Evolutionary conservation across 2,113 vertebrate species (phyloP), one percentile per base, ranked within the genome.

Genomic region (Coracopsis vasa): DNA sequence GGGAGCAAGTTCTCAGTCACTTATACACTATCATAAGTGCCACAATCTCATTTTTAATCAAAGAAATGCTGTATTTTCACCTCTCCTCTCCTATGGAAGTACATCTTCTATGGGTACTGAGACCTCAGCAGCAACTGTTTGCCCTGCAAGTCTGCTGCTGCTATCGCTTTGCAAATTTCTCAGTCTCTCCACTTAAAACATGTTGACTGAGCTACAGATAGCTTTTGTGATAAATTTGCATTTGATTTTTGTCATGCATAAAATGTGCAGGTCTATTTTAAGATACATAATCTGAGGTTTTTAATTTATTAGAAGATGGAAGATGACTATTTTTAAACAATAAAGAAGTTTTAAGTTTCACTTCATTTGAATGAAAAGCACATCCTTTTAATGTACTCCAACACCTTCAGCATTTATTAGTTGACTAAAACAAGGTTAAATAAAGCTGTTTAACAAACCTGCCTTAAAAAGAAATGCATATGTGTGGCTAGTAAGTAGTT

Each of bases 151-250:
- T 53, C 45, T 61, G 64, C 67, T 61, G 60, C 67, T 88, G 54
- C 64, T 80, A 1, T 73, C 4, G 1, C 82, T 77, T 88, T 62
- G 60, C 64, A 71, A 35, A 60, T 80, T 94, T 95, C 61, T 83
- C 41, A 16, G 15, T 39, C 50, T 86, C 77, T 39, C 33, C 31
- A 12, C 44, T 88, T 92, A 60, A 61, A 94, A 61, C 13, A 21
- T 44, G 64, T 54, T 94, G 72, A 39, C 60, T 74, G 85, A 92
- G 60, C 86, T 92, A 33, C 29, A 74, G 75, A 86, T 70, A 78
- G 77, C n/a, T 83, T 80, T 86, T 42, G 8, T 80, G 50, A 27
- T 92, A 74, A 71, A 51, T 70, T 70, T 64, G 35, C 45, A 39
- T 0, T 0, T 83, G 25, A 23, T 64, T 95, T 95, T 88, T 54